phyloP scores from a whole-genome alignment of 2,113 vertebrate species.

The Myiozetetes cayanensis region DNA sequence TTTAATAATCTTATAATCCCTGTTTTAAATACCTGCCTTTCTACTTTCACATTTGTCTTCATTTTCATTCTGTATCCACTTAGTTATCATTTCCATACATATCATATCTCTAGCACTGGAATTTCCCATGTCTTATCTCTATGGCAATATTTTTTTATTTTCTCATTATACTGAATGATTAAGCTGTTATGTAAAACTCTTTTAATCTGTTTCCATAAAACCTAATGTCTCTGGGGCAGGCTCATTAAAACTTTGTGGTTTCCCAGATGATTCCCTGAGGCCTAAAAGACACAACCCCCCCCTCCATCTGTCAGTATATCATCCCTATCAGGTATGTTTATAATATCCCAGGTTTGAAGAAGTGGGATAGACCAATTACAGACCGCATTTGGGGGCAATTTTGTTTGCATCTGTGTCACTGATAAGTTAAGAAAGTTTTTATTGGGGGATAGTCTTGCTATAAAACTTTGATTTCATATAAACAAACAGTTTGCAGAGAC shows the following conservation, averaged over 20 bases:
- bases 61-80: conserved; percentile 5
- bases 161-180: conserved; percentile 15
- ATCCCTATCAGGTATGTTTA: background rate
- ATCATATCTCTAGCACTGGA: background rate
- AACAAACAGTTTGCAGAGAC: background rate
- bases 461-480: background rate
- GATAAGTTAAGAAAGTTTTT: background rate
- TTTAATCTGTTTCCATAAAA: conserved; percentile 43
- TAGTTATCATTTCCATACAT: conserved; percentile 6
- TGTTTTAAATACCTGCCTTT: background rate
- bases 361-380: background rate
- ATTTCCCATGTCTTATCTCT: conserved; percentile 58
- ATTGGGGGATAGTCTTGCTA: background rate
- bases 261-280: background rate
- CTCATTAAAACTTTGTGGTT: conserved; percentile 23
- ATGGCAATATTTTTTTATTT: background rate
- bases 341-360: background rate
- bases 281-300: background rate
- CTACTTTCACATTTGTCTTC: conserved; percentile 12
- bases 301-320: background rate
- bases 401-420: background rate
- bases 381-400: background rate
- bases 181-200: conserved; percentile 1
- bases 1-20: background rate
- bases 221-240: background rate